Percentiles rank a stretch among this genome's conserved stretches.
Evolutionary conservation across 92 coral and sea anemone genomes (phyloP).

Genomic region (Anthopleura xanthogrammica): DNA sequence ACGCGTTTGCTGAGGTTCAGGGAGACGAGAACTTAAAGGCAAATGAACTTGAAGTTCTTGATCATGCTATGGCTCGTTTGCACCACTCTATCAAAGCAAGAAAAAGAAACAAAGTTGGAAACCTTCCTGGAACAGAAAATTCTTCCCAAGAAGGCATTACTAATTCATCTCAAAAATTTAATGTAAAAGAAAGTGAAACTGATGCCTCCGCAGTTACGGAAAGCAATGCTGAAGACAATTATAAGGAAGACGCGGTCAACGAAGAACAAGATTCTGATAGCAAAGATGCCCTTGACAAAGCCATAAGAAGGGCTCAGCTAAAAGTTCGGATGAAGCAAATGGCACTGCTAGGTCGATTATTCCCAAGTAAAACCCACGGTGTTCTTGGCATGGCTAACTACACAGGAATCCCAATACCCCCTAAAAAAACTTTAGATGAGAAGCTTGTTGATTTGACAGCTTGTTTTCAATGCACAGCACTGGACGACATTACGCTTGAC

Average conservation of each 20-base stretch:
- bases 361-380: background rate
- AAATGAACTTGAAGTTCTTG: slow-evolving; percentile 69
- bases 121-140: background rate
- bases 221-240: background rate
- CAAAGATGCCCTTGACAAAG: slow-evolving; percentile 19
- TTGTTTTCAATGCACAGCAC: slow-evolving; percentile 46
- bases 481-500: slow-evolving; percentile 57
- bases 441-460: slow-evolving; percentile 33
- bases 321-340: slow-evolving; percentile 12
- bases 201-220: background rate
- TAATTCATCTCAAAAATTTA: background rate
- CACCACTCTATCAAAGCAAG: slow-evolving; percentile 26
- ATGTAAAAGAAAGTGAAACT: background rate
- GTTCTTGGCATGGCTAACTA: background rate
- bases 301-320: slow-evolving; percentile 35
- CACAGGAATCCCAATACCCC: background rate
- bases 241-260: background rate
- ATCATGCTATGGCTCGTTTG: slow-evolving; percentile 44
- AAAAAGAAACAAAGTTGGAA: slow-evolving; percentile 29
- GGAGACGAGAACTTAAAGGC: slow-evolving; percentile 60
- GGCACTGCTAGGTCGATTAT: slow-evolving; percentile 7
- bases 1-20: slow-evolving; percentile 83
- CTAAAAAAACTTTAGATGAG: slow-evolving; percentile 21
- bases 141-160: background rate
- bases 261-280: too few relatives aligned